phyloP scores from a whole-genome alignment of 2,113 vertebrate genomes.

The Hemicordylus capensis region DNA sequence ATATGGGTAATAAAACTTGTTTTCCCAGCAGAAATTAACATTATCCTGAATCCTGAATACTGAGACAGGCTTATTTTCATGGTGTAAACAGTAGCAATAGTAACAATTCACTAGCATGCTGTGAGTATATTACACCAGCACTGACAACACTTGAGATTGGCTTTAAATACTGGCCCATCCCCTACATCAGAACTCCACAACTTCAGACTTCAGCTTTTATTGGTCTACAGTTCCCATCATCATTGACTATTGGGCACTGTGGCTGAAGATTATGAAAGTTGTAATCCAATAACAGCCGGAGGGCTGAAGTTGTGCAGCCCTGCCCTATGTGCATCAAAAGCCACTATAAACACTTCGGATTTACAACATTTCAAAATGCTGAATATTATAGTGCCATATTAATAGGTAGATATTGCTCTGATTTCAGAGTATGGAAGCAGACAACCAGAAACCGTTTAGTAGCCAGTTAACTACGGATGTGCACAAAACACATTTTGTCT shows the following conservation, averaged over 20 bases:
- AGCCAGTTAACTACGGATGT: too few relatives aligned
- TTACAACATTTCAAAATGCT: background rate
- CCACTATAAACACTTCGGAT: background rate
- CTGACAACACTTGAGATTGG: background rate
- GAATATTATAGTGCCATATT: background rate
- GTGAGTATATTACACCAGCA: background rate
- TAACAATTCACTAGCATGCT: background rate
- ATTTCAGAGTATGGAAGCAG: background rate
- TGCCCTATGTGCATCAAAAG: background rate
- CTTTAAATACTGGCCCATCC: background rate
- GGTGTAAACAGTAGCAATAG: background rate
- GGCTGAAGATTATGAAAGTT: too few relatives aligned
- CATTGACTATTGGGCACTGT: too few relatives aligned
- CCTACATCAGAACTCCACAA: too few relatives aligned
- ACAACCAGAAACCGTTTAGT: background rate
- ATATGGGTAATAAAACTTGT: conserved; percentile 34
- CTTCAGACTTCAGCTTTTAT: too few relatives aligned
- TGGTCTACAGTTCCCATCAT: too few relatives aligned
- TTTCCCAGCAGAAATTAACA: background rate
- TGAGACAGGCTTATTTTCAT: background rate
- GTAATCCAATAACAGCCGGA: too few relatives aligned
- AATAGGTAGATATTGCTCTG: background rate
- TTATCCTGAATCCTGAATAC: background rate
- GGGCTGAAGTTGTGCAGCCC: too few relatives aligned
- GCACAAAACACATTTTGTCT: too few relatives aligned